Base-by-base conservation (phyloP, 2,797 vertebrate genomes). In the Vultur gryphus region DNA sequence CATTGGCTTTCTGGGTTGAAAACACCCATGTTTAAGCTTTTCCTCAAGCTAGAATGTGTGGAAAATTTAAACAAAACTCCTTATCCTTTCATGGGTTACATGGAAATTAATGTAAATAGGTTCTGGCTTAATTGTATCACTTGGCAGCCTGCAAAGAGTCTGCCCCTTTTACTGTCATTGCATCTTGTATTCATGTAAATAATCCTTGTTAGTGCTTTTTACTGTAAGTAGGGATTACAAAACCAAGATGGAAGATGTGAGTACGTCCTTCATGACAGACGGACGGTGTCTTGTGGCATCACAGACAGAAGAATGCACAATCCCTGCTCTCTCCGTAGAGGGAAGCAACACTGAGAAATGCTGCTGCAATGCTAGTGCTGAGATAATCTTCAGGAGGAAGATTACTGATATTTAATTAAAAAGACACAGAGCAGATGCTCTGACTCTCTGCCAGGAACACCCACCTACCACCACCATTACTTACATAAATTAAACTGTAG, bases 191-290 rank as follows among this genome's bases (percentile, higher is more conserved):
- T 92, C 51, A 41, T 24, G 26, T 57, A 80, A 82, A 66, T 87
- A 83, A 81, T 62, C 33, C 54, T 62, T 65, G 46, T 88, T 37
- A 85, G 70, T 57, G 33, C 19, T 69, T 70, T 84, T 58, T 16
- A 61, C 33, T 3, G 1, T 20, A 69, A 85, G 48, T 5, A 78
- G 20, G 6, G 57, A 23, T 33, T 93, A 87, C 59, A 57, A 71
- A 87, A 76, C 18, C 2, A 1, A 58, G 69, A 28, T 3, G 9
- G 62, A 90, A 72, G 7, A 62, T 44, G 26, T 4, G n/a, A 72
- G 7, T 8, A 16, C 0, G 0, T 70, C 18, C 73, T 71, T 57
- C 0, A 0, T 14, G 49, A 73, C 35, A 23, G 39, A 65, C 2
- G 2, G 69, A 46, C 2, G 3, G 33, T 62, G 23, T 67, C 55